These are phyloP conservation scores for Panonychus citri DNA, from an alignment of 1,140 invertebrate species.

Conservation along the genomic window DNA sequence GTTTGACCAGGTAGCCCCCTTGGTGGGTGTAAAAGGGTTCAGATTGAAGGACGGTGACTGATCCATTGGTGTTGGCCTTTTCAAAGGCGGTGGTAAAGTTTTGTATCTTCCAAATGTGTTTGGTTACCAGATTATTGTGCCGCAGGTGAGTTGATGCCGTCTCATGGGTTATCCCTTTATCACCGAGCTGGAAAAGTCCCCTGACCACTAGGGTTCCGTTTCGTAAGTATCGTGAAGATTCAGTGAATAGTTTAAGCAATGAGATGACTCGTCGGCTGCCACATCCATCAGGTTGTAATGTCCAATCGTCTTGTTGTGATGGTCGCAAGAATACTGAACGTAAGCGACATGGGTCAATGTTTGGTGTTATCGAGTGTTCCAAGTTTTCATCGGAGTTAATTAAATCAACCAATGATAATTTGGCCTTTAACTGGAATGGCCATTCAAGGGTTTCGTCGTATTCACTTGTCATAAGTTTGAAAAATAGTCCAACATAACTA, in stretches of 20 bases:
- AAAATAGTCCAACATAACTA: conserved; percentile 11
- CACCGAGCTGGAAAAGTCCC: conserved; percentile 6
- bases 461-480: conserved; percentile 9
- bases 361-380: conserved; percentile 4
- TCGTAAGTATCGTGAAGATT: not conserved
- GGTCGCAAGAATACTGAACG: conserved; percentile 10
- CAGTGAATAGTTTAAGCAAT: not conserved
- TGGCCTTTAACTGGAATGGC: conserved; percentile 10
- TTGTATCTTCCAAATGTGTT: conserved; percentile 12
- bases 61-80: not conserved
- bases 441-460: conserved; percentile 11
- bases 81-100: not conserved
- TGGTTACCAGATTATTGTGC: conserved; percentile 11
- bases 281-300: conserved; percentile 7
- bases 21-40: conserved; percentile 10
- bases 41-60: conserved; percentile 2
- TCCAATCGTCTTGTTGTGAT: not conserved
- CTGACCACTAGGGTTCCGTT: conserved; percentile 1
- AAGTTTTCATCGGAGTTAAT: not conserved
- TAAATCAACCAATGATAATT: conserved; percentile 8
- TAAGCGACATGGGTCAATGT: conserved; percentile 10
- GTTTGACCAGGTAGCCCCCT: conserved; percentile 11
- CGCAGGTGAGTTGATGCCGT: conserved; percentile 6
- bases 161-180: not conserved
- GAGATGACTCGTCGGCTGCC: conserved; percentile 11